Conservation (phyloP, 1,140 invertebrate genomes). For the Polyergus mexicanus region DNA sequence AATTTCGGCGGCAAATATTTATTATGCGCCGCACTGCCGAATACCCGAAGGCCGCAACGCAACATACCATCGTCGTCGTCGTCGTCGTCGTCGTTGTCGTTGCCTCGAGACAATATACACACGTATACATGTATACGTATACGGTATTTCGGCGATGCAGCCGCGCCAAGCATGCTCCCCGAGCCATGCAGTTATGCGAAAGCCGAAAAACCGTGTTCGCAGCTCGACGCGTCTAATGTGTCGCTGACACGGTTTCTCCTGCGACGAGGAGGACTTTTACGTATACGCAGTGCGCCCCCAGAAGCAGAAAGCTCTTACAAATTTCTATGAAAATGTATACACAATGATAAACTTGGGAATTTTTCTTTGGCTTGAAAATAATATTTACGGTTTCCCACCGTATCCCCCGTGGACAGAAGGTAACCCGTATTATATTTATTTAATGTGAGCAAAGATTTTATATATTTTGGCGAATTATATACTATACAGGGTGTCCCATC, state of each 20-base stretch:
- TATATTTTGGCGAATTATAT: not conserved
- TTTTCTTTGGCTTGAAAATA: not conserved
- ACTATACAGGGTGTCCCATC: too few species aligned
- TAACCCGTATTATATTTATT: not conserved
- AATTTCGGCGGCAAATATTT: slow-evolving; percentile 50
- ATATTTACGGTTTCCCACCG: not conserved
- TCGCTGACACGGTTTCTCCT: not conserved
- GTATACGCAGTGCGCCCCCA: not conserved
- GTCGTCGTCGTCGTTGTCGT: not conserved
- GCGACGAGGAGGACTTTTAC: not conserved
- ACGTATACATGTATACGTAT: not conserved
- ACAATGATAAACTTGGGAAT: not conserved
- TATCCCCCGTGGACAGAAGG: too few species aligned
- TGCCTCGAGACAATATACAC: slow-evolving; percentile 41
- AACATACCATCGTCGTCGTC: not conserved
- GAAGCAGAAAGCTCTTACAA: not conserved
- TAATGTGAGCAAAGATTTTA: not conserved
- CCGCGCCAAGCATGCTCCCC: slow-evolving; percentile 1
- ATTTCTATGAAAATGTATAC: not conserved
- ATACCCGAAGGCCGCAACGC: slow-evolving; percentile 27
- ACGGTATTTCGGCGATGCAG: slow-evolving; percentile 26
- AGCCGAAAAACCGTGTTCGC: slow-evolving; percentile 22
- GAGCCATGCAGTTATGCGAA: slow-evolving; percentile 26
- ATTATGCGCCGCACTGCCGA: not conserved
- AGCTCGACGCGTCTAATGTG: not conserved